Evolutionary conservation across 2,113 vertebrate genomes (phyloP).

Genomic region (Piliocolobus tephrosceles): DNA sequence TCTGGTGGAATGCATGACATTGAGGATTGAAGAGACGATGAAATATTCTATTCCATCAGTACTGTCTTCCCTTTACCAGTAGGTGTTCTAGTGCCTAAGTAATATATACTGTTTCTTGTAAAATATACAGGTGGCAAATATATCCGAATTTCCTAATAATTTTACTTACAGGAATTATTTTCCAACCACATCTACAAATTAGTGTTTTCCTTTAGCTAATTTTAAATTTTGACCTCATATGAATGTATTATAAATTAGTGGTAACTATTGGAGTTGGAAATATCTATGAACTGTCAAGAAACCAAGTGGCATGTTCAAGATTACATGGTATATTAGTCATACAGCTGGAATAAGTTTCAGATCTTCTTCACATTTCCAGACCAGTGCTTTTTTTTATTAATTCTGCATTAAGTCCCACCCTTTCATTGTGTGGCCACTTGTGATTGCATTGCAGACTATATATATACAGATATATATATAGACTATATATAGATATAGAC

Average conservation of each 20-base stretch:
- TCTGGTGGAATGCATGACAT: neutral
- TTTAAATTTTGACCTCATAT: neutral
- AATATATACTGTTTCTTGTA: neutral
- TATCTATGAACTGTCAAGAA: neutral
- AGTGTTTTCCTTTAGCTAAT: neutral
- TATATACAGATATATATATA: neutral
- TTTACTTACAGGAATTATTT: neutral
- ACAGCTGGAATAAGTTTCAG: neutral
- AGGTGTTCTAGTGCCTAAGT: neutral
- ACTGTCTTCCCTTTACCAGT: neutral
- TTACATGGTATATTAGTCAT: neutral
- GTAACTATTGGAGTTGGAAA: neutral
- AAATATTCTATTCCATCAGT: neutral
- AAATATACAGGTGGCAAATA: neutral
- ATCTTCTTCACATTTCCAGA: neutral
- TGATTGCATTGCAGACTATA: neutral
- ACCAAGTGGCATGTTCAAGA: neutral
- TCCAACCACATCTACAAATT: neutral
- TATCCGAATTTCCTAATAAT: neutral
- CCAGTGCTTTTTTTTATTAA: neutral
- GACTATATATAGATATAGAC: too few species aligned
- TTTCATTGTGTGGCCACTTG: neutral
- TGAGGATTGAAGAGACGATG: neutral
- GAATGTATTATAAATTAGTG: neutral
- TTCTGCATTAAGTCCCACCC: neutral